A percentile compares a stretch with the other conserved stretches of the same genome.
These are phyloP conservation scores for Rhabdornis inornatus DNA, from an alignment of 2,113 vertebrate genomes.

Conservation along the genomic window DNA sequence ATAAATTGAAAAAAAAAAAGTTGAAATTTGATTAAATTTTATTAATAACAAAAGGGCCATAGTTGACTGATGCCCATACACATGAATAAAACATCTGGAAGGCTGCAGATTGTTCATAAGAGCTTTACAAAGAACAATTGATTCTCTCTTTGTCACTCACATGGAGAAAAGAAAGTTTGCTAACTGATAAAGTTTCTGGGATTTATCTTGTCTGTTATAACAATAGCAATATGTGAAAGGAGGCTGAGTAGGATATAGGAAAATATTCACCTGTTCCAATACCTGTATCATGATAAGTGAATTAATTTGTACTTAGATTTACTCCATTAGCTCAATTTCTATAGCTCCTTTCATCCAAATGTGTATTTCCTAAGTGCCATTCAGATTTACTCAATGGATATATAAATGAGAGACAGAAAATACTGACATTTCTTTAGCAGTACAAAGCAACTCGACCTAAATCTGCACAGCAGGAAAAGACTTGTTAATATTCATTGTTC, in stretches of 20 bases:
- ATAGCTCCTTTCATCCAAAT: background rate
- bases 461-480: background rate
- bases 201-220: background rate
- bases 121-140: conserved; percentile 3
- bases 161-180: background rate
- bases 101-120: conserved; percentile 2
- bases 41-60: conserved; percentile 37
- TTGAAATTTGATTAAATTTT: conserved; percentile 61
- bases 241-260: background rate
- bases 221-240: background rate
- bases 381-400: background rate
- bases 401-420: background rate
- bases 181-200: background rate
- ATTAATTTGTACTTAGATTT: conserved; percentile 1
- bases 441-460: background rate
- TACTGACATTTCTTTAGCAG: background rate
- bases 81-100: conserved; percentile 6
- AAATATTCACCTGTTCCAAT: background rate
- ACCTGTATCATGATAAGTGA: background rate
- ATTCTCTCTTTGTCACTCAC: background rate
- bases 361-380: background rate
- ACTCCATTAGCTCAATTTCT: background rate
- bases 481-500: background rate
- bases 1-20: background rate
- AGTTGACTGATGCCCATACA: background rate